A percentile compares a stretch with the other conserved stretches of the same genome.
Evolutionary conservation across 2,113 vertebrate genomes (phyloP).

Genomic region (Dipodomys merriami): DNA sequence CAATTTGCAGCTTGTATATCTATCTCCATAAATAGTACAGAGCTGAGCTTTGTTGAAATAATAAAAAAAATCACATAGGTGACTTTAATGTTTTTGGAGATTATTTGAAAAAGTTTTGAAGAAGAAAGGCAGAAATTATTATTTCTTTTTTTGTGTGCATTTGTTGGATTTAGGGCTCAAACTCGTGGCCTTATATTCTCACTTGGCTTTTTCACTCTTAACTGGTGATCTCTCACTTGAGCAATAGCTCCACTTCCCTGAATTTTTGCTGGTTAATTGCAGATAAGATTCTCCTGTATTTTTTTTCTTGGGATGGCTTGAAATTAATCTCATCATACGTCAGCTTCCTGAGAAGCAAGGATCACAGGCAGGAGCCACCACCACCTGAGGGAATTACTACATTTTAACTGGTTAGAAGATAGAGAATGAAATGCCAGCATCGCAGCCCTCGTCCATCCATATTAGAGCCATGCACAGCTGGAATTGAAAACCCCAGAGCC

Average conservation of each 20-base stretch:
- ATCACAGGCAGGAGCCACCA: not conserved
- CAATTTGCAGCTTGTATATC: not conserved
- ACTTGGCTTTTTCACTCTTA: too few species aligned
- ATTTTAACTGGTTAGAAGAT: not conserved
- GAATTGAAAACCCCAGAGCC: not conserved
- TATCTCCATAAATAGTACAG: not conserved
- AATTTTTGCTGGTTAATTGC: too few species aligned
- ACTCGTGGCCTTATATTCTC: too few species aligned
- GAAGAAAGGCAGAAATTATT: not conserved
- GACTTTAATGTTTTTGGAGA: constrained; percentile 24
- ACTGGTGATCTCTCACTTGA: too few species aligned
- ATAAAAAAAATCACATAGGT: not conserved
- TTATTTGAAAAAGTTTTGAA: not conserved
- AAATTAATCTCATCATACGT: not conserved
- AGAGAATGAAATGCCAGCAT: not conserved
- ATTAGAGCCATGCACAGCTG: not conserved
- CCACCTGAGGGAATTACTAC: too few species aligned
- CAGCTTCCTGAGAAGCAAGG: not conserved
- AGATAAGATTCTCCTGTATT: too few species aligned
- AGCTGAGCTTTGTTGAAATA: not conserved
- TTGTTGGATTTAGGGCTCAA: too few species aligned
- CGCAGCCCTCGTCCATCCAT: not conserved
- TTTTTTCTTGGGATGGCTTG: too few species aligned
- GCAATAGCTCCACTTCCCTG: too few species aligned
- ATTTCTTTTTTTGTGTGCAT: not conserved